Conservation (phyloP, 2,888 invertebrate genomes). For the Operophtera brumata region DNA sequence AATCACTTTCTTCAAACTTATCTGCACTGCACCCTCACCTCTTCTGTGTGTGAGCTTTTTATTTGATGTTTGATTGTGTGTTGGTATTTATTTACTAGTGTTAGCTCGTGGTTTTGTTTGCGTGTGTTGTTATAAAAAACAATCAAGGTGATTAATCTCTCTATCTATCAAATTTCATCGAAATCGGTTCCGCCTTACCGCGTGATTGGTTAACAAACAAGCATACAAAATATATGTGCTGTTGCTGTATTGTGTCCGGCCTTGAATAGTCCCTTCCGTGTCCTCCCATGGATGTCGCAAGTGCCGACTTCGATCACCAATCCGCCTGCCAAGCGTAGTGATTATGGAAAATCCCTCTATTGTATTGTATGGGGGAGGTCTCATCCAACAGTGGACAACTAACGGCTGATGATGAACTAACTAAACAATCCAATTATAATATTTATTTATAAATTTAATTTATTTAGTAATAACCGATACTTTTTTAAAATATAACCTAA, state of each 20-base stretch:
- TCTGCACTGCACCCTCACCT: conserved; percentile 46
- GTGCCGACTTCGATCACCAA: no score
- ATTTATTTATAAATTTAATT: background rate
- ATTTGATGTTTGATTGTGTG: background rate
- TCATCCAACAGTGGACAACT: no score
- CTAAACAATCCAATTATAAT: background rate
- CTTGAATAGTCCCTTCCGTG: no score
- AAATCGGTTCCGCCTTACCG: no score
- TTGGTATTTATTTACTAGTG: conserved; percentile 14
- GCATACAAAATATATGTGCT: background rate
- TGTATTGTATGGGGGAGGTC: no score
- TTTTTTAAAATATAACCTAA: background rate
- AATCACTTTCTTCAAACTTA: conserved; percentile 29
- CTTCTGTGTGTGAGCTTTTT: conserved; percentile 30
- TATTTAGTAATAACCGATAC: background rate
- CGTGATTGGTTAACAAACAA: background rate
- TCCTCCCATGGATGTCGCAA: no score
- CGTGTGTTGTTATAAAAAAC: background rate
- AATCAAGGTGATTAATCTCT: no score
- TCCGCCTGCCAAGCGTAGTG: no score
- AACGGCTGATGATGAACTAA: no score
- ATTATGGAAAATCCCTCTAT: no score
- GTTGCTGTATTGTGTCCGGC: no score
- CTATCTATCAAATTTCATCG: no score
- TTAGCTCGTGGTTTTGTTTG: background rate